These are phyloP conservation scores for Hippolais icterina DNA, from an alignment of 2,113 vertebrate genomes.

Conservation along the genomic window DNA sequence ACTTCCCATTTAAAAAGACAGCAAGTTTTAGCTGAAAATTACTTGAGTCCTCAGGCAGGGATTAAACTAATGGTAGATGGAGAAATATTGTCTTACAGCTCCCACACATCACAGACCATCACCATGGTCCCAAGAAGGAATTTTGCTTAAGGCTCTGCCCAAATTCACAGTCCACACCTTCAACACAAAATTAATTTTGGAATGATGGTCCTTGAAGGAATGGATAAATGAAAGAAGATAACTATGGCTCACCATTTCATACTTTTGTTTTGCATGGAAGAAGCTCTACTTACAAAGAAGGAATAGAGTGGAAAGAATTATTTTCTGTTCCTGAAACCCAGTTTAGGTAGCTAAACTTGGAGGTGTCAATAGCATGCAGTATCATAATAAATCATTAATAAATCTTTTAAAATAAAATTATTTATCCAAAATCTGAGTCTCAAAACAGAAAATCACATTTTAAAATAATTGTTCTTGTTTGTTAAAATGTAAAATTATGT, in stretches of 20 bases:
- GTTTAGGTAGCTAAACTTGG: neutral
- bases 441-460: neutral
- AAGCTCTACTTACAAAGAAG: neutral
- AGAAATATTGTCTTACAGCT: neutral
- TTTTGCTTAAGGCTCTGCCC: neutral
- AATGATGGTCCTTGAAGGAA: neutral
- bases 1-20: neutral
- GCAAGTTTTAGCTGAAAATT: neutral
- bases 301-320: neutral
- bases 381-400: neutral
- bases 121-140: neutral
- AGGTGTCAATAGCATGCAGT: neutral
- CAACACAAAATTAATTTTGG: neutral
- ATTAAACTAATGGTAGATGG: neutral
- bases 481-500: neutral
- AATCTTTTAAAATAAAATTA: neutral
- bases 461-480: neutral
- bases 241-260: neutral
- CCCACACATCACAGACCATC: neutral
- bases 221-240: neutral
- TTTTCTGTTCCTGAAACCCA: neutral
- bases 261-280: neutral
- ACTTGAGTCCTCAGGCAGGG: neutral
- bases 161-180: neutral
- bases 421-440: neutral